Evolutionary conservation across 2,113 vertebrate genomes (phyloP).

Genomic region (Dolichallabes microphthalmus): DNA sequence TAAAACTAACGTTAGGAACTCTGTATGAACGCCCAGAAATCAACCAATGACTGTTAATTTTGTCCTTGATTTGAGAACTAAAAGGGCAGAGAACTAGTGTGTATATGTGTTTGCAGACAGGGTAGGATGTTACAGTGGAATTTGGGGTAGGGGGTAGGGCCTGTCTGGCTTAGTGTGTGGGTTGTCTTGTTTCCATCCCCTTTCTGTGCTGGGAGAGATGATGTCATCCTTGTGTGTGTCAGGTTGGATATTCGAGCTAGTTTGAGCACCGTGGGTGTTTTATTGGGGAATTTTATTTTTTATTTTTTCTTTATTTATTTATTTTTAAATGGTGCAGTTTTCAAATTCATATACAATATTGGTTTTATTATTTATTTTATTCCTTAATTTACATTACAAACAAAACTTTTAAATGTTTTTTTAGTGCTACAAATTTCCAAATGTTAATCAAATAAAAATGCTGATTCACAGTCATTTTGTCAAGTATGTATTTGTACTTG

Average conservation of each 20-base stretch:
- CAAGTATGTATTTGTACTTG: background rate
- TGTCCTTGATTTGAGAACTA: background rate
- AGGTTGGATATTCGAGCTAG: constrained; percentile 20
- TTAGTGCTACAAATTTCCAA: background rate
- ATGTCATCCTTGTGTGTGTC: constrained; percentile 38
- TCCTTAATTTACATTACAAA: background rate
- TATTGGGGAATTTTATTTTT: constrained; percentile 3
- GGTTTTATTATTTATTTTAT: background rate
- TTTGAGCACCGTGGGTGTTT: background rate
- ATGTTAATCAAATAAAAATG: background rate
- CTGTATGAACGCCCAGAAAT: background rate
- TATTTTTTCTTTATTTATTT: too few species aligned
- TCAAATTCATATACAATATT: background rate
- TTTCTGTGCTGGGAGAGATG: constrained; percentile 35
- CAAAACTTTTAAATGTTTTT: background rate
- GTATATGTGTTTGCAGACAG: background rate
- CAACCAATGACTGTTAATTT: too few species aligned
- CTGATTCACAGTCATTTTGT: background rate
- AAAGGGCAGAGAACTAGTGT: background rate
- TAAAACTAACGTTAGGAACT: background rate
- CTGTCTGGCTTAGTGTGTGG: constrained; percentile 24
- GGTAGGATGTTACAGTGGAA: background rate
- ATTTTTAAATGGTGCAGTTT: constrained; percentile 4
- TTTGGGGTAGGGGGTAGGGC: constrained; percentile 31
- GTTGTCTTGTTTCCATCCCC: constrained; percentile 14